phyloP scores from a whole-genome alignment of 2,113 vertebrate genomes.

The Archilochus colubris region DNA sequence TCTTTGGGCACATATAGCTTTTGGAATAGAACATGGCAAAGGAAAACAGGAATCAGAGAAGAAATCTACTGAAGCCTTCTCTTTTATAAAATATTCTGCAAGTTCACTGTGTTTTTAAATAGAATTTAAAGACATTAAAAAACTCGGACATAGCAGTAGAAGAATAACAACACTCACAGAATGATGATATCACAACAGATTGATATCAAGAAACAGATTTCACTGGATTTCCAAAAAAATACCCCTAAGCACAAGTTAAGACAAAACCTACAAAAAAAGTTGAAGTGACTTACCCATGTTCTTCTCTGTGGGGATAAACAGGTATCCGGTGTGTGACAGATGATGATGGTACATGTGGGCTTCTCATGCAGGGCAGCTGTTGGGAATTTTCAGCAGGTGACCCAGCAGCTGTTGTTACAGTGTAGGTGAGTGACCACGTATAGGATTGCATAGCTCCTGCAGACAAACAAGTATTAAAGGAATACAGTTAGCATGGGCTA shows the following conservation, averaged over 20 bases:
- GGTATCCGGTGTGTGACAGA: conserved; percentile 91
- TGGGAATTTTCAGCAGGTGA: conserved; percentile 87
- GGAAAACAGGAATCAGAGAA: background rate
- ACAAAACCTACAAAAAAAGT: background rate
- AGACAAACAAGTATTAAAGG: conserved; percentile 57
- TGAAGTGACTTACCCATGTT: conserved; percentile 85
- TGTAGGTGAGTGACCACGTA: conserved; percentile 99
- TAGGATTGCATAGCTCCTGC: conserved; percentile 98
- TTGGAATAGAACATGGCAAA: background rate
- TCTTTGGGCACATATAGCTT: background rate
- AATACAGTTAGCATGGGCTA: background rate
- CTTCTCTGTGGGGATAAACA: conserved; percentile 94
- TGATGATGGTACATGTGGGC: conserved; percentile 82
- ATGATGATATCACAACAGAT: background rate
- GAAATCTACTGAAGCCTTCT: background rate
- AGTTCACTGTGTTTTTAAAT: background rate
- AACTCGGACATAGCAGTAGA: background rate
- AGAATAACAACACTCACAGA: background rate
- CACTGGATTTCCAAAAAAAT: background rate
- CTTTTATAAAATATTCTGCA: background rate
- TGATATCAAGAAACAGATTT: background rate
- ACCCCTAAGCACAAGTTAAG: background rate
- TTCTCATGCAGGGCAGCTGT: conserved; percentile 94
- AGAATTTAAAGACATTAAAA: background rate
- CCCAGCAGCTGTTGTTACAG: conserved; percentile 94